Evolutionary conservation across 2,888 invertebrate species (phyloP).

Genomic region (Drosophila silvestris): DNA sequence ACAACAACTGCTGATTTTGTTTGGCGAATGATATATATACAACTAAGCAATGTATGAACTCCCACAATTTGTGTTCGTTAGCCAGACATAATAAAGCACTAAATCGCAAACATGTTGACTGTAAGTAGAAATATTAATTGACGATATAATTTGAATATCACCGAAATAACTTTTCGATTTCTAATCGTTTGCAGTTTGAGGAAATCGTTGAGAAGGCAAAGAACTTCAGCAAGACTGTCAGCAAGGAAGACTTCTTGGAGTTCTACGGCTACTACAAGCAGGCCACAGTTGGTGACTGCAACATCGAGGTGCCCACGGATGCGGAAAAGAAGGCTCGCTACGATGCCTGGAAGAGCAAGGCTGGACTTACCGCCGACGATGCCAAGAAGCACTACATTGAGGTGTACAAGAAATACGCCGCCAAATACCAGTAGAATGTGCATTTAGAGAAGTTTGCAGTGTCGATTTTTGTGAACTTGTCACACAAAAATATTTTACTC

Average conservation of each 20-base stretch:
- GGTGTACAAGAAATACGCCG: slow-evolving; percentile 87
- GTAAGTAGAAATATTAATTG: slow-evolving; percentile 58
- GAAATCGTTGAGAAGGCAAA: slow-evolving; percentile 91
- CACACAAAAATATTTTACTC: slow-evolving; percentile 8
- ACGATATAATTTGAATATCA: background rate
- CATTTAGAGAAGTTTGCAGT: slow-evolving; percentile 33
- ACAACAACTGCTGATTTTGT: slow-evolving; percentile 26
- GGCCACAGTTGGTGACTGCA: slow-evolving; percentile 91
- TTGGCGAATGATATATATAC: slow-evolving; percentile 46
- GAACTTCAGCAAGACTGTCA: slow-evolving; percentile 90
- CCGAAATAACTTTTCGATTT: background rate
- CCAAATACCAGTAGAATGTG: slow-evolving; percentile 85
- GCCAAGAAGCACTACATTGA: slow-evolving; percentile 94
- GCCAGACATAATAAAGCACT: slow-evolving; percentile 42
- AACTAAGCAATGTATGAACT: slow-evolving; percentile 30
- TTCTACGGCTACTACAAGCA: slow-evolving; percentile 95
- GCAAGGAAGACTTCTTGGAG: slow-evolving; percentile 92
- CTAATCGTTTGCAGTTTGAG: slow-evolving; percentile 87
- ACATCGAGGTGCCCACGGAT: slow-evolving; percentile 94
- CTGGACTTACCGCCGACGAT: slow-evolving; percentile 91
- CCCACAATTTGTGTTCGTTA: slow-evolving; percentile 63
- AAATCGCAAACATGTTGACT: slow-evolving; percentile 70
- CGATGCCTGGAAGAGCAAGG: slow-evolving; percentile 94
- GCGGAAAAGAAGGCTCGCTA: slow-evolving; percentile 96
- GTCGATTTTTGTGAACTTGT: slow-evolving; percentile 9